Evolutionary conservation across 92 coral and sea anemone genomes (phyloP), one percentile per base, ranked within the genome.

Genomic region (Scolanthus callimorphus): DNA sequence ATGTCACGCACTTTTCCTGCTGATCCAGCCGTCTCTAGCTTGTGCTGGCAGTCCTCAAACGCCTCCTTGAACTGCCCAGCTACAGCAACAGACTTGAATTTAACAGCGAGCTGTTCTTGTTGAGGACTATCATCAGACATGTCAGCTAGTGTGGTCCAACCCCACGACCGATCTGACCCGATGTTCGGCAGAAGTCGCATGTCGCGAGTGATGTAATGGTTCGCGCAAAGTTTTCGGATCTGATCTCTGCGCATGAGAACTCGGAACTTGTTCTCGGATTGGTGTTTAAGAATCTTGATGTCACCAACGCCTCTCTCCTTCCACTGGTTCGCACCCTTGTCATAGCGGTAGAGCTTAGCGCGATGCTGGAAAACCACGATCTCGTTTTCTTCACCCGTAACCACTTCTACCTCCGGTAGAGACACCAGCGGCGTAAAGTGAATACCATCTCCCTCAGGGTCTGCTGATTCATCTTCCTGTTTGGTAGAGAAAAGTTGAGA

Each of bases 221-320:
- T 86, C 21, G 95, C 89, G 57, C 95, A 86, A 11, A 86, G 53
- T 45, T 74, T 86, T 50, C 64, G 81, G 52, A 86, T 64, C 57
- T 86, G 82, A 17, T 86, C 89, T 30, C 95, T 77, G 21, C 89
- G 74, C 95, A 86, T 86, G 11, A 86, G 71, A 17, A 86, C 71
- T 49, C 95, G 67, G 45, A 51, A 61, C 17, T 67, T 78, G 6
- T 58, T 47, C 11, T 53, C 65, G 25, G 55, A 58, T 25, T 41
- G 59, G 43, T 76, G 71, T 38, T 55, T 51, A 17, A 86, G 71
- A 25, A 86, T 67, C 62, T 86, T 86, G 12, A 86, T 66, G 13
- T 70, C 79, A 2, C 95, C 95, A 55, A 60, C 71, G 17, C 95
- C 95, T 26, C 82, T 65, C 51, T 86, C 95, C 60, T 81, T 86